Evolutionary conservation across 2,797 vertebrate genomes (phyloP).

Genomic region (Tokudaia tokunoshimensis): DNA sequence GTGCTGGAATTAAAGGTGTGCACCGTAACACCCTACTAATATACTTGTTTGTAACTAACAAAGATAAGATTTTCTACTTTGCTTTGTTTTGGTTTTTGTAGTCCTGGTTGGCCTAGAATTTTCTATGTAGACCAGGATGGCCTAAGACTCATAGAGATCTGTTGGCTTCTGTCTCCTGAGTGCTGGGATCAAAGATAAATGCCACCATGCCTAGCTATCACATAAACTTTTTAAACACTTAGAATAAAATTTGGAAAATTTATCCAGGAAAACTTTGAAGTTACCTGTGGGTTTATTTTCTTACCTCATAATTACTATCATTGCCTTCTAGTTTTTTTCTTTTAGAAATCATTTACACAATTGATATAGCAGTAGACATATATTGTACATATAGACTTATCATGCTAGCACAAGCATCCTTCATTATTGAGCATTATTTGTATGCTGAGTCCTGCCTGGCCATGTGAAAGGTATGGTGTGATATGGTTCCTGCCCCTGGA

Average conservation of each 20-base stretch:
- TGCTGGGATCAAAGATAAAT: background rate
- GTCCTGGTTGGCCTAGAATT: background rate
- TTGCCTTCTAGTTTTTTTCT: conserved; percentile 27
- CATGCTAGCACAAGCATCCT: background rate
- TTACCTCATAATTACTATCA: background rate
- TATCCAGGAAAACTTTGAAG: conserved; percentile 15
- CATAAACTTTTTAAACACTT: conserved; percentile 2
- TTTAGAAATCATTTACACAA: conserved; percentile 23
- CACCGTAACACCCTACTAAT: background rate
- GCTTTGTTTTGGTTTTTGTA: background rate
- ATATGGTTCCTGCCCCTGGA: background rate
- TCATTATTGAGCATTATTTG: conserved; percentile 30
- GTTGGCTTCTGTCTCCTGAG: background rate
- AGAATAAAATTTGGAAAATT: conserved; percentile 22
- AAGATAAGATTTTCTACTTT: conserved; percentile 19
- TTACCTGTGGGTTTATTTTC: background rate
- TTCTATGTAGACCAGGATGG: background rate
- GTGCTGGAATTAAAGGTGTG: background rate
- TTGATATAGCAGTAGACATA: background rate
- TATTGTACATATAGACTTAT: background rate
- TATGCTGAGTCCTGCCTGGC: background rate
- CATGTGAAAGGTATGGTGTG: background rate
- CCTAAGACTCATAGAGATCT: background rate
- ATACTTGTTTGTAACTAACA: conserved; percentile 31
- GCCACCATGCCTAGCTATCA: background rate